Conservation (phyloP, 2,797 vertebrate species). For the Amniataba percoides region DNA sequence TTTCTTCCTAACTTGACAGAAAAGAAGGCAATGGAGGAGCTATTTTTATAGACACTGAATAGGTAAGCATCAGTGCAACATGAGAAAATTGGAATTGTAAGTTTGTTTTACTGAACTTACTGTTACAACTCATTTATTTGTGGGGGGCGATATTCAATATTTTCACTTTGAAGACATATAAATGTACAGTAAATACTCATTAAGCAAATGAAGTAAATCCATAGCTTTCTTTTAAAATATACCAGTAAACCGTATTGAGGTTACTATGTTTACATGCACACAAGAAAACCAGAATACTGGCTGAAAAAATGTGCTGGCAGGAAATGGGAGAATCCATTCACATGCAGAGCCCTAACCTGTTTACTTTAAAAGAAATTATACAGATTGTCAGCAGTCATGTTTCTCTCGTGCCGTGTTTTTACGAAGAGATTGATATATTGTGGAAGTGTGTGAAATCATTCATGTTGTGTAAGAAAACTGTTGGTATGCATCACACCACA, state of each 20-base stretch:
- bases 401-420: too few species aligned
- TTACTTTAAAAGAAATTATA: too few species aligned
- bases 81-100: background rate
- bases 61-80: background rate
- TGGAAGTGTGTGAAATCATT: slow-evolving; percentile 1
- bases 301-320: too few species aligned
- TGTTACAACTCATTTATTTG: background rate
- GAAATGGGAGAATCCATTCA: too few species aligned
- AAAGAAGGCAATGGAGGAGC: background rate
- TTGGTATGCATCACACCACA: background rate
- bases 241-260: background rate
- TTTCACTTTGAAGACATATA: background rate
- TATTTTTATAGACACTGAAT: background rate
- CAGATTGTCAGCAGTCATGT: too few species aligned
- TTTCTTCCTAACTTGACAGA: background rate
- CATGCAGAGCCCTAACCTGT: too few species aligned
- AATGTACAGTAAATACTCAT: background rate
- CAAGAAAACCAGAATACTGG: background rate
- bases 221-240: background rate
- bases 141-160: background rate
- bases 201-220: background rate
- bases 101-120: background rate
- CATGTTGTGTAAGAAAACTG: slow-evolving; percentile 3
- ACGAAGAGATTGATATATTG: slow-evolving; percentile 3
- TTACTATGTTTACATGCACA: background rate